Base-by-base conservation (phyloP, 2,113 vertebrate species). In the Furnarius figulus region DNA sequence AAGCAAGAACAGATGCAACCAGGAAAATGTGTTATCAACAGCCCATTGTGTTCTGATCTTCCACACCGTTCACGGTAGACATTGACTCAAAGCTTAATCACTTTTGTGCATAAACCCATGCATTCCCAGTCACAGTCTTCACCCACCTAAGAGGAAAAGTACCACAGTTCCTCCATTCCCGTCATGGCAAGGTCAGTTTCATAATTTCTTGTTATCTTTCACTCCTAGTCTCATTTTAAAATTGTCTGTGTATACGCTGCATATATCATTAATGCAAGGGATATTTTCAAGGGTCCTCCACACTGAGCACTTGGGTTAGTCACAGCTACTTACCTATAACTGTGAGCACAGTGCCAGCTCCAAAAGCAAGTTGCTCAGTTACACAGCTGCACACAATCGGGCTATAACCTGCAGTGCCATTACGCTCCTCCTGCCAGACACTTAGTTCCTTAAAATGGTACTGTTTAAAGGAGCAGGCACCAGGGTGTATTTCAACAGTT, bases 301-400 rank as follows among this genome's bases (percentile, higher is more conserved):
- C 9, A 8, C 5, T 4, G 28, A 72, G 10, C 9, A 14, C 13
- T 23, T 31, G 30, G 31, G 5, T 68, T 67, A 72, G 71, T 39
- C 67, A 35, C 30, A 59, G 8, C 14, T 67, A 33, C 91, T 63
- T 95, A 96, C 93, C 93, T 95, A 58, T 81, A 84, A 97, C 92
- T 3, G 47, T 91, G 56, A 97, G 93, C 53, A 75, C 75, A 46
- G 92, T 95, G 33, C 93, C 87, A 0, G 1, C 6, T 56, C 95
- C 95, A 27, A 97, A 98, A 30, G 33, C 55, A 70, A 86, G 90
- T 78, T 75, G 9, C 52, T 18, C 44, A 40, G 37, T 37, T 67
- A 71, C 95, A 97, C 93, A 87, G 89, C 55, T 56, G 55, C 28
- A 56, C 39, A 30, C 1, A 2, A 39, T 73, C 24, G 18, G 68